Conservation (phyloP, 2,797 vertebrate species). For the Simalia tracyae region DNA sequence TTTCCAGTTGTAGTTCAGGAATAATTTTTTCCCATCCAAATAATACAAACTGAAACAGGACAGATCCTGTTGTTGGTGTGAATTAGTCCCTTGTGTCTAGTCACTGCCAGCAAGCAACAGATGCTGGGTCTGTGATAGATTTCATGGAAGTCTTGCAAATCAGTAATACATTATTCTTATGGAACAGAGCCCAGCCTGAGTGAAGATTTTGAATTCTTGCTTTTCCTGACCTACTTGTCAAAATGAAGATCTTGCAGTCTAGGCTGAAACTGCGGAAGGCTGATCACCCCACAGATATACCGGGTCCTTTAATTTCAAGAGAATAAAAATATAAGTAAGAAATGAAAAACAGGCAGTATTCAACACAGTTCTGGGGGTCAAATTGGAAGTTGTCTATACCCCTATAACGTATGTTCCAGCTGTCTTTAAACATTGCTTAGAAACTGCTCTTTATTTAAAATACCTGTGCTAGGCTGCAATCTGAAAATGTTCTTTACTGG, state of each 20-base stretch:
- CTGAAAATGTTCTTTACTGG: neutral
- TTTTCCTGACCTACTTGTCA: conserved; percentile 7
- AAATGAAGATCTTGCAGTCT: conserved; percentile 2
- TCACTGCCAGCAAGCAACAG: conserved; percentile 28
- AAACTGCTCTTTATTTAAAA: neutral
- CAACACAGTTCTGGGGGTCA: neutral
- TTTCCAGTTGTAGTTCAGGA: neutral
- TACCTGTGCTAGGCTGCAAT: neutral
- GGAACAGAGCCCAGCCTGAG: neutral
- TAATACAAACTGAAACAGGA: neutral
- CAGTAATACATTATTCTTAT: neutral
- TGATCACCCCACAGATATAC: neutral
- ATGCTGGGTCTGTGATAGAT: conserved; percentile 10
- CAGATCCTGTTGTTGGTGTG: conserved; percentile 5
- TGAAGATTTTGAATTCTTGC: conserved; percentile 9
- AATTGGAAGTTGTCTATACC: neutral
- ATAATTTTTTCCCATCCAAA: neutral
- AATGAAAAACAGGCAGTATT: neutral
- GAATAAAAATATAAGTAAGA: neutral
- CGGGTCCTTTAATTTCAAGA: neutral
- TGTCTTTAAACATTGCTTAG: neutral
- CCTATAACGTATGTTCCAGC: neutral
- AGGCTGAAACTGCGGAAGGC: neutral
- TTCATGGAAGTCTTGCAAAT: conserved; percentile 12
- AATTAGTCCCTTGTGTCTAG: conserved; percentile 6